These are phyloP conservation scores for Triplophysa bombifrons DNA, from an alignment of 2,797 vertebrate species.

Conservation along the genomic window DNA sequence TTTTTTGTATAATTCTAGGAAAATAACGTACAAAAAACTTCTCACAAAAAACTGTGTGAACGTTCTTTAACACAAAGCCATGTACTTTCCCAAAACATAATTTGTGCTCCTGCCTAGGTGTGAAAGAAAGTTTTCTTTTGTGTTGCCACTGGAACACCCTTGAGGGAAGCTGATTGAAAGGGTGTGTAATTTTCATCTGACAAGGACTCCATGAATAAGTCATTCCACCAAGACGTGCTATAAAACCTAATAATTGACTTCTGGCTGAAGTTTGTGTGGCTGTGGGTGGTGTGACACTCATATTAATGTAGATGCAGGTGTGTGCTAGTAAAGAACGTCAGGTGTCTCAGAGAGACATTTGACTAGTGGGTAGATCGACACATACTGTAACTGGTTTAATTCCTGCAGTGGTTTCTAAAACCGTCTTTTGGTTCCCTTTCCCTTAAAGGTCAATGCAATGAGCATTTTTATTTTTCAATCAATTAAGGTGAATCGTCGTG, in stretches of 20 bases:
- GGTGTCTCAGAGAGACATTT: conserved; percentile 31
- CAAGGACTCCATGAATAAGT: conserved; percentile 68
- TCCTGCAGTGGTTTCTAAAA: conserved; percentile 52
- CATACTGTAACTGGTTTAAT: conserved; percentile 53
- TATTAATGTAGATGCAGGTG: conserved; percentile 25
- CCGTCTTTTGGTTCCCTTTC: conserved; percentile 30
- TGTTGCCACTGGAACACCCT: conserved; percentile 38
- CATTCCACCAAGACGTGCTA: conserved; percentile 65
- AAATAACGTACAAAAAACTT: not conserved
- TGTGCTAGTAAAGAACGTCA: conserved; percentile 2
- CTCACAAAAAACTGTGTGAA: not conserved
- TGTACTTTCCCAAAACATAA: conserved; percentile 5
- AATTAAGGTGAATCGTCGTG: conserved; percentile 65
- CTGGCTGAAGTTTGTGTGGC: conserved; percentile 57
- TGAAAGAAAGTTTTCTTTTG: conserved; percentile 44
- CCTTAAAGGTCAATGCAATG: conserved; percentile 62
- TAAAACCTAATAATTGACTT: conserved; percentile 69
- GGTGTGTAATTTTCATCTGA: conserved; percentile 48
- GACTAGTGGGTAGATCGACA: conserved; percentile 62
- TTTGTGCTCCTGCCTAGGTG: conserved; percentile 20
- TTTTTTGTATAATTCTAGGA: not conserved
- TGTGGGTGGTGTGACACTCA: conserved; percentile 54
- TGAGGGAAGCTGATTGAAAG: conserved; percentile 44
- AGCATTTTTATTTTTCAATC: conserved; percentile 66
- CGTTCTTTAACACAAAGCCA: not conserved